Conservation (phyloP, 2,113 vertebrate genomes). For the Takifugu flavidus region DNA sequence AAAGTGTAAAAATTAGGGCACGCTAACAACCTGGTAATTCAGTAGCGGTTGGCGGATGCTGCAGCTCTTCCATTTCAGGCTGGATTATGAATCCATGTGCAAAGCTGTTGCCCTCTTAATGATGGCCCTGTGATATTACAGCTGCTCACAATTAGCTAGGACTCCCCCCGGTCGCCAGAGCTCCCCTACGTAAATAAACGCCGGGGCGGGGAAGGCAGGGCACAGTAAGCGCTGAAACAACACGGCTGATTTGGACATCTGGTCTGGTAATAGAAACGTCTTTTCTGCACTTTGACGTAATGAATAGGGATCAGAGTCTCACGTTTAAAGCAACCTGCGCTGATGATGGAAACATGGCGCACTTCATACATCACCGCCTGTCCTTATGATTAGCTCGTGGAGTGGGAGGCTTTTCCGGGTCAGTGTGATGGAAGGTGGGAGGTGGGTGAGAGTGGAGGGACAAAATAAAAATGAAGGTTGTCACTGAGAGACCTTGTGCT, state of each 20-base stretch:
- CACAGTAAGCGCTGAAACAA: constrained; percentile 70
- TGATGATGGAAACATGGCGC: constrained; percentile 39
- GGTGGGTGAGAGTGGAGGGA: too few relatives aligned
- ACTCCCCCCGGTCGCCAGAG: constrained; percentile 53
- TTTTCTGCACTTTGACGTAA: constrained; percentile 65
- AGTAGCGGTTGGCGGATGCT: constrained; percentile 50
- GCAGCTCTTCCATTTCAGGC: constrained; percentile 56
- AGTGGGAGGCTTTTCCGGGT: constrained; percentile 21
- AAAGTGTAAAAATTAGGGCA: constrained; percentile 68
- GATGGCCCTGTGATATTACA: constrained; percentile 68
- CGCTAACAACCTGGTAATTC: constrained; percentile 65
- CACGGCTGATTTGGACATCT: constrained; percentile 72
- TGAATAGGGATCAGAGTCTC: constrained; percentile 54
- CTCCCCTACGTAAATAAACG: constrained; percentile 73
- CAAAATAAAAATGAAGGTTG: too few relatives aligned
- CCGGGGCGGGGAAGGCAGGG: constrained; percentile 61
- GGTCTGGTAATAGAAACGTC: constrained; percentile 66
- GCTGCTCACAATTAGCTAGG: constrained; percentile 75
- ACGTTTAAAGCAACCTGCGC: constrained; percentile 34
- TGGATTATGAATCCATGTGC: constrained; percentile 59
- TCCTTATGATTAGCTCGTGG: constrained; percentile 20
- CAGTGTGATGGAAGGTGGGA: background rate
- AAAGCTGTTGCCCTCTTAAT: constrained; percentile 66
- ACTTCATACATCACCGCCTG: constrained; percentile 53
- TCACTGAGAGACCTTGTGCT: too few relatives aligned